Evolutionary conservation across 2,113 vertebrate species (phyloP).

Genomic region (Saguinus imperator): DNA sequence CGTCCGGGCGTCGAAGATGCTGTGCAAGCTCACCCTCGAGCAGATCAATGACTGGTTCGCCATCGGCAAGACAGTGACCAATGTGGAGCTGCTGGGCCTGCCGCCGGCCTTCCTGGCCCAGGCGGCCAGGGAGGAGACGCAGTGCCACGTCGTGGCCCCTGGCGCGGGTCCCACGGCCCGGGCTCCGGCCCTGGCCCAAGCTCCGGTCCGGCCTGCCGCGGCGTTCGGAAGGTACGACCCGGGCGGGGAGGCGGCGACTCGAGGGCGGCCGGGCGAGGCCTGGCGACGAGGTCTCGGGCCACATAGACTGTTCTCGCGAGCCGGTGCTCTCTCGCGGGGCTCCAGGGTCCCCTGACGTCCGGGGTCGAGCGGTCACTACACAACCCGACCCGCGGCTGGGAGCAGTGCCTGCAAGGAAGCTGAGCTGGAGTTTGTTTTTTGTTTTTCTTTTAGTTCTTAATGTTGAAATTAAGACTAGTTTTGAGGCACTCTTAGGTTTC

Average conservation of each 20-base stretch:
- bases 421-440: background rate
- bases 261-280: background rate
- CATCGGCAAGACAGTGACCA: slow-evolving; percentile 82
- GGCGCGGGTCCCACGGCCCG: background rate
- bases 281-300: background rate
- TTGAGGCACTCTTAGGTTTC: background rate
- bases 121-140: background rate
- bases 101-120: slow-evolving; percentile 52
- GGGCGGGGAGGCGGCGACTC: background rate
- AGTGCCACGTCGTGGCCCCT: background rate
- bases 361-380: no score
- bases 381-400: no score
- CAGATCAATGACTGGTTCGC: slow-evolving; percentile 89
- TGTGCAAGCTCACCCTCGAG: slow-evolving; percentile 80
- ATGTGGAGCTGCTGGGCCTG: slow-evolving; percentile 79
- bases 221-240: background rate
- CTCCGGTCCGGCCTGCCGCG: background rate
- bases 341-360: background rate
- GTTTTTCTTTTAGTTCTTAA: no score
- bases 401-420: accelerated
- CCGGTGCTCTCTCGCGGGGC: accelerated
- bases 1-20: slow-evolving; percentile 72
- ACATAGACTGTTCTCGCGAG: accelerated
- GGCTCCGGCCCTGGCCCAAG: accelerated
- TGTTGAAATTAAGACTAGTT: background rate